A percentile compares a stretch with the other conserved stretches of the same genome.
phyloP scores from a whole-genome alignment of 2,888 invertebrate genomes.

The Cosmopolites sordidus region DNA sequence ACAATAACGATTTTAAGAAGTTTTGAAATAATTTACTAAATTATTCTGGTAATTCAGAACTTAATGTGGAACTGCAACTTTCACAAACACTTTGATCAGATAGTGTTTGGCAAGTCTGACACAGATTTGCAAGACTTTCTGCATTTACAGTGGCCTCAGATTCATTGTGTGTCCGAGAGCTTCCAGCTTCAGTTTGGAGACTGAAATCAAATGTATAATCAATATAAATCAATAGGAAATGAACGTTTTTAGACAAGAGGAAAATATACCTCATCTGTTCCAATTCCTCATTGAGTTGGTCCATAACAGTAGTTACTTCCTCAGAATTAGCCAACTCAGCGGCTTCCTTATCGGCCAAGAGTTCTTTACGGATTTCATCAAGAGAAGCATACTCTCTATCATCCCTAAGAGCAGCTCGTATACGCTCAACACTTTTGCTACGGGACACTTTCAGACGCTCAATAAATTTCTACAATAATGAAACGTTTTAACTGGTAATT shows the following conservation, averaged over 20 bases:
- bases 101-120: conserved; percentile 1
- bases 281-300: conserved; percentile 35
- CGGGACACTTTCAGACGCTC: conserved; percentile 28
- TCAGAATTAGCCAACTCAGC: conserved; percentile 30
- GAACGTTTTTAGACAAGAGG: too few species aligned
- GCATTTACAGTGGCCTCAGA: conserved; percentile 2
- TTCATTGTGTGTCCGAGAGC: background rate
- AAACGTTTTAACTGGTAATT: too few species aligned
- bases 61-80: conserved; percentile 9
- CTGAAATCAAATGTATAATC: conserved; percentile 1
- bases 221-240: too few species aligned
- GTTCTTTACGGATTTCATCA: conserved; percentile 27
- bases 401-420: conserved; percentile 28
- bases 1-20: too few species aligned
- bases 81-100: conserved; percentile 5
- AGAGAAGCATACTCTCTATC: conserved; percentile 26
- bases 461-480: conserved; percentile 28
- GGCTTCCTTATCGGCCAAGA: conserved; percentile 29
- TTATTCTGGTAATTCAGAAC: conserved; percentile 2
- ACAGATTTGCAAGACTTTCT: conserved; percentile 2
- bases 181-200: conserved; percentile 3
- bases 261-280: conserved; percentile 21
- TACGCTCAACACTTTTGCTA: conserved; percentile 32
- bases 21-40: too few species aligned
- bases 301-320: conserved; percentile 33